Evolutionary conservation across 2,113 vertebrate species (phyloP).

Genomic region (Rhabdornis inornatus): DNA sequence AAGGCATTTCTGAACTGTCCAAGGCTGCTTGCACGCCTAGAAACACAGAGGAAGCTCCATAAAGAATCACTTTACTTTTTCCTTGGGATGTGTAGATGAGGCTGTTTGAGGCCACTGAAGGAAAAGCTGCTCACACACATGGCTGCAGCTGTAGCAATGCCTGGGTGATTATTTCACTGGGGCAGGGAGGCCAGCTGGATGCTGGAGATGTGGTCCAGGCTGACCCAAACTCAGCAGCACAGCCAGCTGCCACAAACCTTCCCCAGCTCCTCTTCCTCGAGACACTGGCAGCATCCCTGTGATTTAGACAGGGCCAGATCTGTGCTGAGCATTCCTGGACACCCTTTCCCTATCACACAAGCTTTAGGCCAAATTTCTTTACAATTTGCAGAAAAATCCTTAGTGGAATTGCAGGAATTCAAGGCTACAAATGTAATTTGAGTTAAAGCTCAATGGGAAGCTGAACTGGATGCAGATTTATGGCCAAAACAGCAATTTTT

Average conservation of each 20-base stretch:
- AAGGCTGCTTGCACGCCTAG: neutral
- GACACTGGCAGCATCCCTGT: rapidly evolving
- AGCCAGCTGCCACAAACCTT: neutral
- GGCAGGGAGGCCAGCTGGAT: neutral
- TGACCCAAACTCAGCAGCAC: neutral
- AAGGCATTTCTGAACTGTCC: neutral
- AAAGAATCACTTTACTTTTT: neutral
- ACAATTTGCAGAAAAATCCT: neutral
- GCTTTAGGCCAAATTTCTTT: neutral
- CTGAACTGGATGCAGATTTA: neutral
- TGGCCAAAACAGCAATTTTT: neutral
- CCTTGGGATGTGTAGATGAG: neutral
- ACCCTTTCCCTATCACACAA: neutral
- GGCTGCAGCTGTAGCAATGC: neutral
- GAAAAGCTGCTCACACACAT: neutral
- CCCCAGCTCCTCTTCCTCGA: neutral
- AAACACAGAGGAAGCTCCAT: neutral
- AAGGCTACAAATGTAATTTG: neutral
- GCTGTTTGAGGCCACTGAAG: neutral
- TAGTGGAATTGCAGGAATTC: neutral
- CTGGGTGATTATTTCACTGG: neutral
- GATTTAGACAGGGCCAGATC: neutral
- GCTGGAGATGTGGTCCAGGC: neutral
- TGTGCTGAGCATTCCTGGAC: neutral
- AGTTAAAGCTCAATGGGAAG: neutral